Percentiles rank a stretch among this genome's conserved stretches.
Evolutionary conservation across 2,888 invertebrate species (phyloP).

Genomic region (Drosophila mercatorum): DNA sequence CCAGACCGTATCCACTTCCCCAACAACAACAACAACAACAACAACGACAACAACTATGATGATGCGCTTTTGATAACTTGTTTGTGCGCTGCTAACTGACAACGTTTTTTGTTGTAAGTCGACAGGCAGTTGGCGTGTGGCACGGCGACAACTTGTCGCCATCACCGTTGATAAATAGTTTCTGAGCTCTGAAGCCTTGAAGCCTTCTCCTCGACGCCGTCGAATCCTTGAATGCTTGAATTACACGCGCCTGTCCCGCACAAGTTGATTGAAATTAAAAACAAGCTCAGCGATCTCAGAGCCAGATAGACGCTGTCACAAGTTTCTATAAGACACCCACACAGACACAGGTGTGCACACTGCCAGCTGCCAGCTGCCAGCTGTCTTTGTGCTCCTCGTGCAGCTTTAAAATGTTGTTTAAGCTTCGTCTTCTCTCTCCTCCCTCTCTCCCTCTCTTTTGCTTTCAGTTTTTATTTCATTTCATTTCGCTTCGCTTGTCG

Average conservation of each 20-base stretch:
- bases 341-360: constrained; percentile 44
- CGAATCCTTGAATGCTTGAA: constrained; percentile 23
- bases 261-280: constrained; percentile 63
- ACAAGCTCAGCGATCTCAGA: constrained; percentile 44
- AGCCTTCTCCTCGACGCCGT: background rate
- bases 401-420: constrained; percentile 46
- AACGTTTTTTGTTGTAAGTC: constrained; percentile 38
- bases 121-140: constrained; percentile 30
- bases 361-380: constrained; percentile 33
- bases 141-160: constrained; percentile 58
- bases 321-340: constrained; percentile 4
- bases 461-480: constrained; percentile 10
- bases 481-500: constrained; percentile 18
- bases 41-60: constrained; percentile 6
- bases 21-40: background rate
- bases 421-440: constrained; percentile 3
- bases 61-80: constrained; percentile 78
- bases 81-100: constrained; percentile 45
- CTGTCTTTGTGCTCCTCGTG: background rate
- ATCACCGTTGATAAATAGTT: constrained; percentile 72
- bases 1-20: constrained; percentile 10
- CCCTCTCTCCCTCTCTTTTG: background rate
- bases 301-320: constrained; percentile 23
- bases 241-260: constrained; percentile 34
- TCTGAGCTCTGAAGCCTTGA: constrained; percentile 13